phyloP scores from a whole-genome alignment of 2,113 vertebrate species.

The Percina caprodes region DNA sequence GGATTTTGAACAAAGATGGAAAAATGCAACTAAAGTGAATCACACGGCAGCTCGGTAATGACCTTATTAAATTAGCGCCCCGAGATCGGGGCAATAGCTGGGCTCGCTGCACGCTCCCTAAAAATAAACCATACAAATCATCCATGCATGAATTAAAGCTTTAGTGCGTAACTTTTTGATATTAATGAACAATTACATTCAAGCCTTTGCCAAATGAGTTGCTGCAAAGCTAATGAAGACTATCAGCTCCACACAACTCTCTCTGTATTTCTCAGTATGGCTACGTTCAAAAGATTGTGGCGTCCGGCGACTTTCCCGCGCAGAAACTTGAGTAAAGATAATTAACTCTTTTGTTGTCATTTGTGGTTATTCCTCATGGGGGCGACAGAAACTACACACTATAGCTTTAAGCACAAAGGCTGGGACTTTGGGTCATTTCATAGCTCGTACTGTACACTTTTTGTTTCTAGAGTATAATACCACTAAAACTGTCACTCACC shows the following conservation, averaged over 20 bases:
- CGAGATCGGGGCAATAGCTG: constrained; percentile 2
- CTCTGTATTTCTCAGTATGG: too few relatives aligned
- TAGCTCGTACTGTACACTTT: not conserved
- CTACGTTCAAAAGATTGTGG: too few relatives aligned
- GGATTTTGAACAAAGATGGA: constrained; percentile 32
- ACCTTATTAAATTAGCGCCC: constrained; percentile 52
- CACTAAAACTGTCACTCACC: not conserved
- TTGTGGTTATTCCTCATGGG: too few relatives aligned
- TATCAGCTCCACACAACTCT: too few relatives aligned
- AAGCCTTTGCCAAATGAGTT: too few relatives aligned
- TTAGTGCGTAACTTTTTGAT: too few relatives aligned
- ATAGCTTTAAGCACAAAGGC: not conserved
- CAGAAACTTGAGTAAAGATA: too few relatives aligned
- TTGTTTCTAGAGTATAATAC: not conserved
- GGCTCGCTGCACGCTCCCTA: constrained; percentile 14
- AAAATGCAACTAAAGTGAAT: constrained; percentile 33
- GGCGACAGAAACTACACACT: too few relatives aligned
- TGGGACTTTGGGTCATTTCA: not conserved
- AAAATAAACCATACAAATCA: constrained; percentile 54
- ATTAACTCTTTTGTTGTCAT: too few relatives aligned
- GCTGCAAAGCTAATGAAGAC: too few relatives aligned
- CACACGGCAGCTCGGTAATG: constrained; percentile 17
- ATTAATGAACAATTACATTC: too few relatives aligned
- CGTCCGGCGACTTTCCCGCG: too few relatives aligned
- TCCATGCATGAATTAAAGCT: not conserved